These are phyloP conservation scores for Odontothrips loti DNA, from an alignment of 2,888 invertebrate genomes.

Conservation along the genomic window DNA sequence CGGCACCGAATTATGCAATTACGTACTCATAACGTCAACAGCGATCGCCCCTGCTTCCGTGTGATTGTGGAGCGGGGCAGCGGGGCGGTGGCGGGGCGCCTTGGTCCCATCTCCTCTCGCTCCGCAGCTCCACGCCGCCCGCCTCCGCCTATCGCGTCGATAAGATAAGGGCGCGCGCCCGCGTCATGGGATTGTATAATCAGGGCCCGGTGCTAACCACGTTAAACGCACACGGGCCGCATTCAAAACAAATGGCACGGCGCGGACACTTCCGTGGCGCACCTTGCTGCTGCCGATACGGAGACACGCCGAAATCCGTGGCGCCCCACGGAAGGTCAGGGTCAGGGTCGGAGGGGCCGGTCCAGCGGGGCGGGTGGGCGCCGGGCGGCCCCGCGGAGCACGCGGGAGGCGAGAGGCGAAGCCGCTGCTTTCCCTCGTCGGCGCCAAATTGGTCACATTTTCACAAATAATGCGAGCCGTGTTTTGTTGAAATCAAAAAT, in stretches of 20 bases:
- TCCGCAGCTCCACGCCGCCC: neutral
- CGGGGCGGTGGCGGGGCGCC: no score
- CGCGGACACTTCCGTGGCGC: no score
- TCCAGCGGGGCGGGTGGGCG: neutral
- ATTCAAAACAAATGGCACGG: neutral
- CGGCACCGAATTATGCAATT: neutral
- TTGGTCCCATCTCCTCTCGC: no score
- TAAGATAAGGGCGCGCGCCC: neutral
- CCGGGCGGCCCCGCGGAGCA: neutral
- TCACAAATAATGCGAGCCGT: neutral
- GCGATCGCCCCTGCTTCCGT: neutral
- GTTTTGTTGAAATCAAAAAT: conserved; percentile 8
- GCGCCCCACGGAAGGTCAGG: conserved; percentile 25
- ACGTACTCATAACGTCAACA: neutral
- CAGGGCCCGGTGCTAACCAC: neutral
- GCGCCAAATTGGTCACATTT: neutral
- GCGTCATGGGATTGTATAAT: conserved; percentile 1
- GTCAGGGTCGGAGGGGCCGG: conserved; percentile 23
- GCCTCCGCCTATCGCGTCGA: neutral
- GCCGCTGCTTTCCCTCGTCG: neutral
- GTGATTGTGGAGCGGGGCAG: no score
- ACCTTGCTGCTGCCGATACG: neutral
- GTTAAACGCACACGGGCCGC: no score
- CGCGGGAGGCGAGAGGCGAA: neutral
- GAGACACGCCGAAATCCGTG: conserved; percentile 27